Evolutionary conservation across 1,140 invertebrate genomes (phyloP).

Genomic region (Parasteatoda tepidariorum): DNA sequence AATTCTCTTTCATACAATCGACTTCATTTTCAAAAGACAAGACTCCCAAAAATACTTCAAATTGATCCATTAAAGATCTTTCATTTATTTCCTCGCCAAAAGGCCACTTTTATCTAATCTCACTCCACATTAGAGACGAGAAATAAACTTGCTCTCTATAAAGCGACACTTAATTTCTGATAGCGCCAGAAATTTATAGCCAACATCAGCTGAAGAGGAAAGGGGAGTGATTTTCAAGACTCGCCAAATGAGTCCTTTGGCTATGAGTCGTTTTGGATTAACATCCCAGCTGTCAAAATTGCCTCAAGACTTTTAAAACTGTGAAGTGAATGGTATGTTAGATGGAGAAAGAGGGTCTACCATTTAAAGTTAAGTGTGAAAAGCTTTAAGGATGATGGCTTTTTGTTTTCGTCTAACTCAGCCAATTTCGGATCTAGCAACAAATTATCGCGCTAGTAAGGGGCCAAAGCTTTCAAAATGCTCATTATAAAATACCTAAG

Average conservation of each 20-base stretch:
- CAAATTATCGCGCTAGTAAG: no score
- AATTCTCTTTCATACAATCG: no score
- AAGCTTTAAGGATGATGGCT: background rate
- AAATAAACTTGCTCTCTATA: slow-evolving; percentile 13
- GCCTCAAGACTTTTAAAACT: slow-evolving; percentile 4
- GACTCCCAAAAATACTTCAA: no score
- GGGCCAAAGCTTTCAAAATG: no score
- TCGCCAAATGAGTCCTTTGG: background rate
- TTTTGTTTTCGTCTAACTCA: background rate
- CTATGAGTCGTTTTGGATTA: background rate
- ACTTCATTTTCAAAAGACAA: no score
- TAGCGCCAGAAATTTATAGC: slow-evolving; percentile 27
- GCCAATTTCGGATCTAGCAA: no score
- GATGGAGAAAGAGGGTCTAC: no score
- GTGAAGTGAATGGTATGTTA: slow-evolving; percentile 5
- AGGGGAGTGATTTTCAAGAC: background rate
- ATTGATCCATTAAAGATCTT: background rate
- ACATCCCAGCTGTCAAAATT: background rate
- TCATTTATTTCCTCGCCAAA: no score
- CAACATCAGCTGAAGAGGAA: background rate
- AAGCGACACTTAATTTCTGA: slow-evolving; percentile 35
- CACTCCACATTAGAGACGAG: background rate
- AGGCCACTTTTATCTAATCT: slow-evolving; percentile 31
- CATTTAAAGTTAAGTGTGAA: no score
- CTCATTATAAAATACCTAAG: no score